phyloP scores from a whole-genome alignment of 2,888 invertebrate species.

The Dexiosoma caninum region DNA sequence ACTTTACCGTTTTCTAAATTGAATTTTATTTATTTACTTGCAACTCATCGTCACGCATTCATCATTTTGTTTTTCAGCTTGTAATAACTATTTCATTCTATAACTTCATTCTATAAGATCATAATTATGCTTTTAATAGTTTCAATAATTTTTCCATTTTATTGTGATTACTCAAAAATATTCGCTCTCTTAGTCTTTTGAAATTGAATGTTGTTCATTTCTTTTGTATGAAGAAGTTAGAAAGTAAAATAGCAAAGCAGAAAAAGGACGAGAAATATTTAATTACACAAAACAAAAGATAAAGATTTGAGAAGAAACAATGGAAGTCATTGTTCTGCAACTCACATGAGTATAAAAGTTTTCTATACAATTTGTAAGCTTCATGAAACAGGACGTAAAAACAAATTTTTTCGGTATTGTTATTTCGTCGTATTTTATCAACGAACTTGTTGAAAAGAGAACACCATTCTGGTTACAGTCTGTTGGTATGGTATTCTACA shows the following conservation, averaged over 20 bases:
- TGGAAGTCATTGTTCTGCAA: conserved; percentile 3
- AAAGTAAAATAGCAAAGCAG: neutral
- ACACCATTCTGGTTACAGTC: neutral
- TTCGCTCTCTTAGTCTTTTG: conserved; percentile 15
- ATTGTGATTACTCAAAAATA: conserved; percentile 32
- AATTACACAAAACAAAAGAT: conserved; percentile 42
- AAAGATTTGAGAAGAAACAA: conserved; percentile 39
- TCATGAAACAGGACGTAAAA: neutral
- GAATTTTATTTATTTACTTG: neutral
- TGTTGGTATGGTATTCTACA: neutral
- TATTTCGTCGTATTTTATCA: neutral
- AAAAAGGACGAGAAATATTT: conserved; percentile 16
- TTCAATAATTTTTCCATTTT: conserved; percentile 31
- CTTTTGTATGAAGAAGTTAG: neutral
- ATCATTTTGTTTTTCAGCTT: neutral
- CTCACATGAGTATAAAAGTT: neutral
- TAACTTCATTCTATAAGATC: conserved; percentile 12
- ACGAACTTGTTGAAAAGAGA: neutral
- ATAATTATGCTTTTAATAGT: conserved; percentile 40
- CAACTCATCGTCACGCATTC: conserved; percentile 1
- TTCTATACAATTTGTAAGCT: neutral
- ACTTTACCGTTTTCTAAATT: neutral
- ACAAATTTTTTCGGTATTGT: neutral
- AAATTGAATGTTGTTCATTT: conserved; percentile 19
- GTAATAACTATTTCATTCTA: neutral